Conservation (phyloP, 2,797 vertebrate genomes). For the Protosalanx chinensis region DNA sequence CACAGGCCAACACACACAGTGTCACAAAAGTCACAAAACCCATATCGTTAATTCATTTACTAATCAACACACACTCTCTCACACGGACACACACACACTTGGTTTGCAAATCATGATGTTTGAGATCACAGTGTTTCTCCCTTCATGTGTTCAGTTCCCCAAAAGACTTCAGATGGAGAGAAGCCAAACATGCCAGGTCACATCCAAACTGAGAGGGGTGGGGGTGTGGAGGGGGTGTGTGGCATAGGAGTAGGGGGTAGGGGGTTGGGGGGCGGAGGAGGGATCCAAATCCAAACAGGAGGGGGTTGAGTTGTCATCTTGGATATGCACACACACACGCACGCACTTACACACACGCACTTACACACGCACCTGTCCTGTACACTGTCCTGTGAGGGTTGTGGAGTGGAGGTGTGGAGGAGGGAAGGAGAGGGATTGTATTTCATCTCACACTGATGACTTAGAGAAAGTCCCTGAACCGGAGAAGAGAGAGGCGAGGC, state of each 20-base stretch:
- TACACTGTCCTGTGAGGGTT: slow-evolving; percentile 4
- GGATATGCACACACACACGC: slow-evolving; percentile 7
- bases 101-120: no score
- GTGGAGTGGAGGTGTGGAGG: background rate
- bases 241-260: no score
- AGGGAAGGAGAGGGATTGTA: slow-evolving; percentile 19
- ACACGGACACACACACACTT: slow-evolving; percentile 5
- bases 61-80: background rate
- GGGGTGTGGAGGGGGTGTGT: no score
- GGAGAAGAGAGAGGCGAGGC: slow-evolving; percentile 25
- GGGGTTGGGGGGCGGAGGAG: no score
- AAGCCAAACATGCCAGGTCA: no score
- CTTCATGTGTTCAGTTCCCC: no score
- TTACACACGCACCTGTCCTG: background rate
- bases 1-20: slow-evolving; percentile 5
- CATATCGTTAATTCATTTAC: background rate
- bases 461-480: slow-evolving; percentile 25
- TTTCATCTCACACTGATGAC: slow-evolving; percentile 41
- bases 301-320: slow-evolving; percentile 8
- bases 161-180: no score
- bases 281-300: no score
- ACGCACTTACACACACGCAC: slow-evolving; percentile 5
- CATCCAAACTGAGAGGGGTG: no score
- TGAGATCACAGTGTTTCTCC: background rate
- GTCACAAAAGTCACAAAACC: no score